A percentile compares a stretch with the other conserved stretches of the same genome.
Conservation (phyloP, 1,140 invertebrate species). For the Arctopsyche grandis region DNA sequence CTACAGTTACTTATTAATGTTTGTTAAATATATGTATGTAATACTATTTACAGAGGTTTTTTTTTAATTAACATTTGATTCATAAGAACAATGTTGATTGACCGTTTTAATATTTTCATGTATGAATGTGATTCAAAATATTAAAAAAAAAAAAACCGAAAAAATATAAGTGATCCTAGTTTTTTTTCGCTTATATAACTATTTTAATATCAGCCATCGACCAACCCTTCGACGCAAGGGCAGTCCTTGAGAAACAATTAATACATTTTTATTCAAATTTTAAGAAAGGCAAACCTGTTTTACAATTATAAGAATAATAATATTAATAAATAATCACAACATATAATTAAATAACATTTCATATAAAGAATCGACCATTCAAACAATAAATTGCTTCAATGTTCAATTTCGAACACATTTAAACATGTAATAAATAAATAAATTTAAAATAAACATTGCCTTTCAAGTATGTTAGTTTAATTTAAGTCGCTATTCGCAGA, state of each 20-base stretch:
- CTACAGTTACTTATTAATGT: neutral
- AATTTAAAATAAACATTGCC: neutral
- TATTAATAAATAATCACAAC: neutral
- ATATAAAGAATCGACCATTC: neutral
- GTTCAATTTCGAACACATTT: too few species aligned
- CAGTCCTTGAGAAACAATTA: constrained; percentile 37
- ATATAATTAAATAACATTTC: neutral
- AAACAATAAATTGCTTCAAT: too few species aligned
- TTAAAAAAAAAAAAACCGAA: neutral
- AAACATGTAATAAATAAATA: too few species aligned
- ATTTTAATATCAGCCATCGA: constrained; percentile 39
- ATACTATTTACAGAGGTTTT: constrained; percentile 3
- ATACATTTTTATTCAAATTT: constrained; percentile 18
- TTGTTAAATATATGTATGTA: too few species aligned
- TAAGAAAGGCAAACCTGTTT: constrained; percentile 32
- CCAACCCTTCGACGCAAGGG: constrained; percentile 41
- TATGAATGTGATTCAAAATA: neutral
- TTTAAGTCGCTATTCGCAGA: constrained; percentile 9
- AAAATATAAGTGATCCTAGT: constrained; percentile 13
- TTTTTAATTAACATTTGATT: neutral
- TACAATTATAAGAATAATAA: neutral
- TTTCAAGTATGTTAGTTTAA: neutral
- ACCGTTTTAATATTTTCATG: neutral
- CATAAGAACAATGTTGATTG: constrained; percentile 6
- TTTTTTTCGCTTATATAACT: constrained; percentile 30